Conservation (phyloP, 2,888 invertebrate species). For the Troides oblongomaculatus region DNA sequence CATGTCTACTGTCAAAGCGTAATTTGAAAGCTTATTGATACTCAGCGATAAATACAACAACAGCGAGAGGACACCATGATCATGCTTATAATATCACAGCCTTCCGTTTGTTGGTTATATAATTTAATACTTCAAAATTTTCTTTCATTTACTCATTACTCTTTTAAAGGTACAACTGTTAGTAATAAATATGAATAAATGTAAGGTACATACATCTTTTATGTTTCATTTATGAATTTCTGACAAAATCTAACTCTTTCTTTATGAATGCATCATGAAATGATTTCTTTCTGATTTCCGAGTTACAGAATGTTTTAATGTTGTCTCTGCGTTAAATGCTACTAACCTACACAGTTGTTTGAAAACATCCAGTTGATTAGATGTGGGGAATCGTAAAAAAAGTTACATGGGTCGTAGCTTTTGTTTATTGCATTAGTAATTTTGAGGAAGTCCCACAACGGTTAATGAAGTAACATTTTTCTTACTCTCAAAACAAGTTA, state of each 20-base stretch:
- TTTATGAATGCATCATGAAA: no score
- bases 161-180: neutral
- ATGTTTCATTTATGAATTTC: neutral
- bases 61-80: neutral
- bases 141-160: neutral
- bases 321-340: no score
- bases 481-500: constrained; percentile 12
- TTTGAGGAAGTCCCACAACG: constrained; percentile 13
- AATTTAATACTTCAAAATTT: neutral
- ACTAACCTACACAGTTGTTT: neutral
- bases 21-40: no score
- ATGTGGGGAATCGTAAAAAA: constrained; percentile 1
- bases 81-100: neutral
- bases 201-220: neutral
- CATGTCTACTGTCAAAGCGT: no score
- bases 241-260: no score
- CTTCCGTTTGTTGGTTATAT: neutral
- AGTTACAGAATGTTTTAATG: no score
- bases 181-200: neutral
- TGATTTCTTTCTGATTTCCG: no score
- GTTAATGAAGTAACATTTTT: constrained; percentile 29
- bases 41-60: neutral
- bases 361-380: neutral
- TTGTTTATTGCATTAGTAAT: constrained; percentile 31
- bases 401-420: constrained; percentile 15